phyloP scores from a whole-genome alignment of 2,888 invertebrate species.

The Caradrina kadenii region DNA sequence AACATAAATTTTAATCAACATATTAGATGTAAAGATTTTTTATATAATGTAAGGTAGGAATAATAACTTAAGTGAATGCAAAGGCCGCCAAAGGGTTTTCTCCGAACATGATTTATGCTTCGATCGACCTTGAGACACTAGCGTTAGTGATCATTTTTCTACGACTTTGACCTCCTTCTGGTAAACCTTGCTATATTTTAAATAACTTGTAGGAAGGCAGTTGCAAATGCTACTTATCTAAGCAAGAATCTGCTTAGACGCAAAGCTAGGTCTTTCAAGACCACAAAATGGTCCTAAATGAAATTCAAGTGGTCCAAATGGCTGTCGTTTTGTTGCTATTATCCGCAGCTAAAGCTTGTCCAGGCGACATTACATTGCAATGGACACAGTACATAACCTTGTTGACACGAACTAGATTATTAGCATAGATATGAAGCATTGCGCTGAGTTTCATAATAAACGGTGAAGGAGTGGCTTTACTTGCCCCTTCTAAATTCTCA shows the following conservation, averaged over 20 bases:
- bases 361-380: conserved; percentile 21
- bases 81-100: neutral
- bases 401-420: conserved; percentile 58
- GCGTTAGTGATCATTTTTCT: neutral
- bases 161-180: no score
- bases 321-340: conserved; percentile 24
- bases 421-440: conserved; percentile 59
- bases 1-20: neutral
- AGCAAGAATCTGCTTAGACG: conserved; percentile 12
- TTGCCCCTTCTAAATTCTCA: conserved; percentile 54
- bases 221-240: conserved; percentile 16
- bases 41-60: no score
- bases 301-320: conserved; percentile 19
- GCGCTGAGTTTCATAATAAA: conserved; percentile 47
- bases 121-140: conserved; percentile 4
- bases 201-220: neutral
- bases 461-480: conserved; percentile 47
- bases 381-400: conserved; percentile 41
- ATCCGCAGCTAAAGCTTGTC: conserved; percentile 19
- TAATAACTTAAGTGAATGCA: neutral
- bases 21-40: no score
- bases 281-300: conserved; percentile 22
- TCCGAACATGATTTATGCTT: neutral
- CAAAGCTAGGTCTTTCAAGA: conserved; percentile 3
- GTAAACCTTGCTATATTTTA: neutral